These are phyloP conservation scores for Melitaea athalia DNA, from an alignment of 2,888 invertebrate species.

Conservation along the genomic window DNA sequence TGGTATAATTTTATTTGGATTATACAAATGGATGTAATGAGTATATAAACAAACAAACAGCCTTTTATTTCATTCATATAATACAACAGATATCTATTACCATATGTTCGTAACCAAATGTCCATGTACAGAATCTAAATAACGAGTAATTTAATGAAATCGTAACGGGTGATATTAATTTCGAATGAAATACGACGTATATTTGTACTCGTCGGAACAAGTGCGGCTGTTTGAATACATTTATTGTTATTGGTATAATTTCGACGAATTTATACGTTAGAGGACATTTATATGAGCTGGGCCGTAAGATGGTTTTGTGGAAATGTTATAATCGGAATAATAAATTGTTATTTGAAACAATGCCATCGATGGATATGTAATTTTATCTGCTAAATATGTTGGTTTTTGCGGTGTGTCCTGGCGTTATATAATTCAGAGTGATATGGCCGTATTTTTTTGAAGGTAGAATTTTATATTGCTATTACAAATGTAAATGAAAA, in stretches of 20 bases:
- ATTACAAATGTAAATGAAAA: no score
- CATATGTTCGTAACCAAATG: not conserved
- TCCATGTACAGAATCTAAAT: not conserved
- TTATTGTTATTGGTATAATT: constrained; percentile 20
- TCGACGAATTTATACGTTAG: constrained; percentile 3
- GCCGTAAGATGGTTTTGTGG: not conserved
- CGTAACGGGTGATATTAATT: constrained; percentile 29
- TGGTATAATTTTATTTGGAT: no score
- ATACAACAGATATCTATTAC: not conserved
- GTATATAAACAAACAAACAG: not conserved
- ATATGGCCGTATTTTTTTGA: no score
- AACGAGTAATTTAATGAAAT: constrained; percentile 7
- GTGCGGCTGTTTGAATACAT: constrained; percentile 21
- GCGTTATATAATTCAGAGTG: no score
- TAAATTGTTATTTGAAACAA: not conserved
- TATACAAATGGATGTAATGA: no score
- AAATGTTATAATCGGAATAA: not conserved
- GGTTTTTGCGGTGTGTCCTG: no score
- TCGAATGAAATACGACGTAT: constrained; percentile 35
- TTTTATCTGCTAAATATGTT: not conserved
- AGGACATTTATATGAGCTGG: not conserved
- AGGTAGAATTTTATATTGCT: no score
- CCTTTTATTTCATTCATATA: not conserved
- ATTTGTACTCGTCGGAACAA: constrained; percentile 22
- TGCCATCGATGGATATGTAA: not conserved